phyloP scores from a whole-genome alignment of 2,888 invertebrate genomes.

The Apantesis nais region DNA sequence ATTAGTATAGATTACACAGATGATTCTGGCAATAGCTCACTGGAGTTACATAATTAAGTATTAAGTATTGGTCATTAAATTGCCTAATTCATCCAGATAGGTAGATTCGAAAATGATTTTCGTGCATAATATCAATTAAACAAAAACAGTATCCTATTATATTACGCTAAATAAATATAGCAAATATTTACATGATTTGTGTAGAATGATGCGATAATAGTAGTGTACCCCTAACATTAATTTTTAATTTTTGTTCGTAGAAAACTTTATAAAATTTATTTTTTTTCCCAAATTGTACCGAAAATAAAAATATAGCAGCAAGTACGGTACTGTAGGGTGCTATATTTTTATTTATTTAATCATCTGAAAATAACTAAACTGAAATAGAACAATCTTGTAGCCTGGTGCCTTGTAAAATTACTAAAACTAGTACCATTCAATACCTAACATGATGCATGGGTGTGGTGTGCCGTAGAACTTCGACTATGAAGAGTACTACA shows the following conservation, averaged over 20 bases:
- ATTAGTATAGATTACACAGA: no score
- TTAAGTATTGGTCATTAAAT: no score
- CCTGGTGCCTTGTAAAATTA: not conserved
- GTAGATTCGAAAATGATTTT: not conserved
- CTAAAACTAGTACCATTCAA: slow-evolving; percentile 9
- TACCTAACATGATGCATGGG: slow-evolving; percentile 57
- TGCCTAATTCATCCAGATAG: no score
- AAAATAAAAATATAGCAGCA: not conserved
- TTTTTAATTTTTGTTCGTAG: not conserved
- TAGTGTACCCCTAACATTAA: not conserved
- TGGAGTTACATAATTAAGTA: no score
- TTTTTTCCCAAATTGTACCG: not conserved
- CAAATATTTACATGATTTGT: not conserved
- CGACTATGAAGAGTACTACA: slow-evolving; percentile 97
- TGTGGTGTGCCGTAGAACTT: slow-evolving; percentile 89
- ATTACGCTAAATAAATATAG: not conserved
- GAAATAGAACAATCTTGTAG: not conserved
- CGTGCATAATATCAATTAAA: not conserved
- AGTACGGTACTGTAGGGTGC: not conserved
- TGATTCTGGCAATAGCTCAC: no score
- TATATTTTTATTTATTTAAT: not conserved
- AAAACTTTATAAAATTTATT: not conserved
- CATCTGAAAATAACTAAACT: not conserved
- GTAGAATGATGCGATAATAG: not conserved
- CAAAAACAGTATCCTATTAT: not conserved